Evolutionary conservation across 2,888 invertebrate species (phyloP).

Genomic region (Conchocele bisecta): DNA sequence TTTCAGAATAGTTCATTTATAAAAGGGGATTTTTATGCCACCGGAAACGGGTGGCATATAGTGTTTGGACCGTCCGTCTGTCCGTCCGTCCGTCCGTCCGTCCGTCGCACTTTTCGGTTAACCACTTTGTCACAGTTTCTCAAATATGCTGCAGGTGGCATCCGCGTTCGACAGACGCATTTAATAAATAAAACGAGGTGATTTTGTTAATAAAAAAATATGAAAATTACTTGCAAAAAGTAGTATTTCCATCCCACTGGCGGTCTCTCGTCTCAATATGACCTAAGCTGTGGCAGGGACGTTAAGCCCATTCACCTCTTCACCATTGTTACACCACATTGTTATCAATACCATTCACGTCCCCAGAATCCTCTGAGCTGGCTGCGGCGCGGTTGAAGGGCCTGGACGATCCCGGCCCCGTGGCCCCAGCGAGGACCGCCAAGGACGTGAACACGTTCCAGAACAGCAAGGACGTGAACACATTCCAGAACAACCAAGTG

Average conservation of each 20-base stretch:
- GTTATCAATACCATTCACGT: not conserved
- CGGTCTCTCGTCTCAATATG: not conserved
- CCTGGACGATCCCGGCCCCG: constrained; percentile 74
- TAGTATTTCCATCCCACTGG: not conserved
- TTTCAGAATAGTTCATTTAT: too few relatives aligned
- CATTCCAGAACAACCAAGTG: constrained; percentile 83
- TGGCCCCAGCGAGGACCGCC: constrained; percentile 57
- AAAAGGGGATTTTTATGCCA: too few relatives aligned
- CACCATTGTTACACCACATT: not conserved
- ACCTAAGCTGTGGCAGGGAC: too few relatives aligned
- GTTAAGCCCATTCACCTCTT: not conserved
- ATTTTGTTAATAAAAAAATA: not conserved
- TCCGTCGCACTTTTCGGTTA: too few relatives aligned
- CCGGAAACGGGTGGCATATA: too few relatives aligned
- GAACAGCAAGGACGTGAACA: constrained; percentile 84
- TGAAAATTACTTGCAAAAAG: too few relatives aligned
- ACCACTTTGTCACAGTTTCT: too few relatives aligned
- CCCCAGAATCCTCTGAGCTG: constrained; percentile 79
- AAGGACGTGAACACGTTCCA: constrained; percentile 83
- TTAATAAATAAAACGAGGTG: not conserved
- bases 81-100: too few relatives aligned
- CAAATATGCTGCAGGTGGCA: too few relatives aligned
- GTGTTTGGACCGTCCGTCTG: too few relatives aligned
- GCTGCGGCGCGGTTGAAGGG: constrained; percentile 82
- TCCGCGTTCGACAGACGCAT: too few relatives aligned